These are phyloP conservation scores for Himalopsyche phryganea DNA, from an alignment of 1,140 invertebrate species.

Conservation along the genomic window DNA sequence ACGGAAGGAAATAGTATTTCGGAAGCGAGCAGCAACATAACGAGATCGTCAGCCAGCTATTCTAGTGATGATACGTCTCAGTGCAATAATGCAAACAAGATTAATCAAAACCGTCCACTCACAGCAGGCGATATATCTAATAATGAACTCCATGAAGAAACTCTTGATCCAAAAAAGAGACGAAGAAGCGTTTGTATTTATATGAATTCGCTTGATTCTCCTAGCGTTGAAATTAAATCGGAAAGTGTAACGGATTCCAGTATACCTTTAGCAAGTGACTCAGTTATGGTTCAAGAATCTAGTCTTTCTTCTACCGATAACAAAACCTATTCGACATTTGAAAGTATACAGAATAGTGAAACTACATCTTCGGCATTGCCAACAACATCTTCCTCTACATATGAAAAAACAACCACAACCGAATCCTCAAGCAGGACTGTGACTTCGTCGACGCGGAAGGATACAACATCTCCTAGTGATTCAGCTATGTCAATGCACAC, in stretches of 20 bases:
- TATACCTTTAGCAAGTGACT: slow-evolving; percentile 6
- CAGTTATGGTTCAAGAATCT: background rate
- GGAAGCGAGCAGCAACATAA: slow-evolving; percentile 14
- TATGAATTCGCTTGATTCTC: slow-evolving; percentile 27
- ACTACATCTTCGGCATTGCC: slow-evolving; percentile 6
- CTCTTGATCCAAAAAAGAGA: slow-evolving; percentile 25
- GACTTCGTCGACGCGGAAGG: slow-evolving; percentile 6
- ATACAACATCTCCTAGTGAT: slow-evolving; percentile 25
- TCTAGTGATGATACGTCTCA: slow-evolving; percentile 29
- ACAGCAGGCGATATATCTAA: slow-evolving; percentile 15
- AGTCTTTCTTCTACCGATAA: slow-evolving; percentile 6
- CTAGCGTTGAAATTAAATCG: slow-evolving; percentile 22
- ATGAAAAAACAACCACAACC: slow-evolving; percentile 22
- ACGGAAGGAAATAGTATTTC: slow-evolving; percentile 18
- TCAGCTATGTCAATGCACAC: slow-evolving; percentile 29
- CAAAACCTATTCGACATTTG: background rate
- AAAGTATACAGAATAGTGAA: background rate
- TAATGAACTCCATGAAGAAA: slow-evolving; percentile 1
- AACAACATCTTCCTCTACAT: slow-evolving; percentile 12
- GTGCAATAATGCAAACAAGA: slow-evolving; percentile 12
- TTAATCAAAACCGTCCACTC: slow-evolving; percentile 13
- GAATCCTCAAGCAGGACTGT: slow-evolving; percentile 8
- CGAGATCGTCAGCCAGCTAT: slow-evolving; percentile 29
- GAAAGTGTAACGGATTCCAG: slow-evolving; percentile 16
- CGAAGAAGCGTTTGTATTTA: slow-evolving; percentile 29